Evolutionary conservation across 1,140 invertebrate species (phyloP), one percentile per base, ranked within the genome.

Genomic region (Pseudomyrmex cubaensis): DNA sequence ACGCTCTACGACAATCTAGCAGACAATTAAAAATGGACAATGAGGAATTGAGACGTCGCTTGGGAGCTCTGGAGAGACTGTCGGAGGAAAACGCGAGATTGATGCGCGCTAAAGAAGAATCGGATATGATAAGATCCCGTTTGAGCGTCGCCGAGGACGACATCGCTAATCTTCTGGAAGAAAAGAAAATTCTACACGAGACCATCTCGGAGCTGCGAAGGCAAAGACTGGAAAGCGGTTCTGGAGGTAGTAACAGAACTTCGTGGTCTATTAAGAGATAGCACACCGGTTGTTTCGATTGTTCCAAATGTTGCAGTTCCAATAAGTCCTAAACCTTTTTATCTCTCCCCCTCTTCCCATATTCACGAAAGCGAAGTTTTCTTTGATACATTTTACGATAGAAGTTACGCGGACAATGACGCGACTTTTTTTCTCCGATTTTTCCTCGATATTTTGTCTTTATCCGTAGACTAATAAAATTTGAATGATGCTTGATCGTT

Each of bases 101-200:
- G 25, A 93, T 95, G 82, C 95, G 95, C 83, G 93, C 94, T 17
- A 95, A 96, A 87, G 96, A 97, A 89, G 96, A 97, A 91, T 95
- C 94, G 0, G 95, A 96, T 80, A 91, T 95, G 2, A 88, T 97
- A 20, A 95, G 95, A 84, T 95, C 94, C 1, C 95, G 95, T 87
- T 92, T 97, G 25, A 95, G 84, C 89, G 95, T 95, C 1, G 96
- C 97, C 1, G 97, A 97, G 90, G 97, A 97, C 85, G 96, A 97
- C 70, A 96, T 97, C 1, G 95, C 95, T 17, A 94, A 94, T 44
- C 91, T 97, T 59, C 86, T 97, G 1, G 96, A 96, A 54, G 97
- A 98, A 86, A 98, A 97, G 89, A 95, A 95, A 84, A 95, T 95
- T n/a, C 93, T 98, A 44, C 91, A 97, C 61, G 96, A 97, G 85